Percentiles rank a stretch among this genome's conserved stretches.
Conservation (phyloP, 2,888 invertebrate species). For the Drosophila pegasa region DNA sequence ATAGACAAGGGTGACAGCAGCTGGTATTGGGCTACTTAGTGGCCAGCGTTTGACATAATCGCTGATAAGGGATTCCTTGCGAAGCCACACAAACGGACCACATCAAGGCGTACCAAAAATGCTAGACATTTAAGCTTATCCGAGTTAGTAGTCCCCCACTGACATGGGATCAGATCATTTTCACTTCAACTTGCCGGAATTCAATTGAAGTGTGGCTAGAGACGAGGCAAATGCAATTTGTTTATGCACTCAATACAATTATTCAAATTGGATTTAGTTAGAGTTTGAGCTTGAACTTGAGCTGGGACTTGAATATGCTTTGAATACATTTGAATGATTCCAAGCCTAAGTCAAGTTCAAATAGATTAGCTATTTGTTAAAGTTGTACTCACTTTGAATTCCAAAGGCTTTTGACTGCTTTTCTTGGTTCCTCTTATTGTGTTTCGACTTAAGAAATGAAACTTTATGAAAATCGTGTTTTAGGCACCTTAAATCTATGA, state of each 20-base stretch:
- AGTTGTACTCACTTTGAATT: no score
- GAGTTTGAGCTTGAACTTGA: background rate
- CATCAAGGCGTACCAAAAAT: background rate
- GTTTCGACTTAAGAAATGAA: no score
- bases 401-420: no score
- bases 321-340: no score
- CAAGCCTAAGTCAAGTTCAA: no score
- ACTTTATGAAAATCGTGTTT: no score
- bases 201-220: conserved; percentile 2
- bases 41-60: conserved; percentile 72
- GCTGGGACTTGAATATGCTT: background rate
- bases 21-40: conserved; percentile 57
- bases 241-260: background rate
- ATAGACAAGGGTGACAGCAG: conserved; percentile 37
- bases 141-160: background rate
- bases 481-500: no score
- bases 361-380: no score
- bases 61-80: conserved; percentile 67
- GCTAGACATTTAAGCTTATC: conserved; percentile 2
- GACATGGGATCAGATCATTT: background rate
- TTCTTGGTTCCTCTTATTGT: no score
- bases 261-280: background rate
- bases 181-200: background rate
- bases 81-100: background rate
- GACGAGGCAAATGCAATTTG: background rate